phyloP scores from a whole-genome alignment of 2,113 vertebrate species.

The Aptenodytes patagonicus region DNA sequence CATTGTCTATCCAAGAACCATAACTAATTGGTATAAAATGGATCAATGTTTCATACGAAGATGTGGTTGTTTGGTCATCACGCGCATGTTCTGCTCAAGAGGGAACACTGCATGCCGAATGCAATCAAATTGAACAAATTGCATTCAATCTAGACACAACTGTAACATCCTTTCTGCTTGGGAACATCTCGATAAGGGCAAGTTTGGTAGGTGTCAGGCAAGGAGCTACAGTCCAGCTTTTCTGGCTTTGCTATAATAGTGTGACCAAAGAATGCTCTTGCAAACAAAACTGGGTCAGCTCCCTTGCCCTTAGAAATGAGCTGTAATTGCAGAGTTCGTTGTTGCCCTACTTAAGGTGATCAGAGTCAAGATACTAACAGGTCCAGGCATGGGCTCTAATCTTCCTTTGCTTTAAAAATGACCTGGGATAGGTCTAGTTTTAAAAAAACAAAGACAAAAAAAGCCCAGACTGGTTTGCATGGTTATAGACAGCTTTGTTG shows the following conservation, averaged over 20 bases:
- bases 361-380: background rate
- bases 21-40: background rate
- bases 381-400: background rate
- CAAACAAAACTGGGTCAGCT: background rate
- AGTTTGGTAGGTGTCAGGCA: background rate
- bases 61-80: background rate
- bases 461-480: background rate
- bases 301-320: background rate
- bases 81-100: accelerated
- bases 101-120: background rate
- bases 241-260: background rate
- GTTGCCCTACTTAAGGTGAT: background rate
- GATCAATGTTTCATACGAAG: background rate
- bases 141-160: background rate
- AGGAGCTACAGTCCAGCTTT: background rate
- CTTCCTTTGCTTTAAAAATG: background rate
- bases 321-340: background rate
- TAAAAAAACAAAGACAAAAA: background rate
- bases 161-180: background rate
- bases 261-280: background rate
- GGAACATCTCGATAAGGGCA: background rate
- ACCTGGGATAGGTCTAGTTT: background rate
- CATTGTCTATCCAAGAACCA: background rate
- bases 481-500: background rate
- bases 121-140: background rate